Base-by-base conservation (phyloP, 1,140 invertebrate species). In the Planococcus citri region DNA sequence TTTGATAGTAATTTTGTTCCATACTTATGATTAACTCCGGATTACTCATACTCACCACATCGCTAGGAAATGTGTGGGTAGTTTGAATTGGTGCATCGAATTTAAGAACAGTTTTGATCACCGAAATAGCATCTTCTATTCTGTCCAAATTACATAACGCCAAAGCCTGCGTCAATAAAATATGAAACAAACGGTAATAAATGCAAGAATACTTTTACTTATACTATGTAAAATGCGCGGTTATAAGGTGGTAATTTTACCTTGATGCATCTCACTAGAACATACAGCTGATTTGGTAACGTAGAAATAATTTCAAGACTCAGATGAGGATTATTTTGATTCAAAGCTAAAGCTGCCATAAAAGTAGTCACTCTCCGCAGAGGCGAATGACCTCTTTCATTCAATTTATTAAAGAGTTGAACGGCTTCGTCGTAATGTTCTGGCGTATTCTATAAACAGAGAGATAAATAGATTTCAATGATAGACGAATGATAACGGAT, bases 231-330 rank as follows among this genome's bases (percentile, higher is more conserved):
- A n/a, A n/a, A n/a, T n/a, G n/a, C n/a, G n/a, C n/a, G 21, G 20
- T n/a, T 20, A 58, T 8, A 58, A 17, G n/a, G 29, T 27, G 21
- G 17, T 70, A 68, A 72, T 73, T 70, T 74, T 72, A 88, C 80
- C 78, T 86, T 88, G 14, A 90, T 76, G 80, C 86, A 87, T 72
- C 86, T 82, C 0, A 87, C 75, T 17, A 85, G 85, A 0, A 88
- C 84, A 74, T 88, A 89, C 71, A 83, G 80, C 68, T 80, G 78
- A 51, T 81, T 78, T 73, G 75, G 80, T 72, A 25, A 73, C 71
- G 69, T 41, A 1, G 81, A 75, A 22, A 89, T 70, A 27, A 89
- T 80, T 80, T 92, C 89, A 14, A 90, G 72, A 2, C 87, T 84
- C 33, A 86, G 73, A 24, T 87, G 80, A 41, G 88, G 84, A 64